phyloP scores from a whole-genome alignment of 1,140 invertebrate genomes.

The Choristoneura fumiferana region DNA sequence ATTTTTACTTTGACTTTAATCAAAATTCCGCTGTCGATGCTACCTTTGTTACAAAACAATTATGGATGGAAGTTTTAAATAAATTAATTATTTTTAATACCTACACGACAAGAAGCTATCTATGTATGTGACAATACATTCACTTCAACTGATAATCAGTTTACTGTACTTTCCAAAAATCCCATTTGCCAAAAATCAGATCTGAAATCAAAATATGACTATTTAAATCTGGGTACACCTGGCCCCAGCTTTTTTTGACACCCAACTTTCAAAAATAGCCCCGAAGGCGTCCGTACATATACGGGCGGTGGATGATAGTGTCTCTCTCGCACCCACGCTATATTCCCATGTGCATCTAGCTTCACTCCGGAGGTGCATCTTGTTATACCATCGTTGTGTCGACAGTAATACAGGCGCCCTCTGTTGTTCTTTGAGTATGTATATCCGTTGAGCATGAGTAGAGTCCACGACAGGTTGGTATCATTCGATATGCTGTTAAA shows the following conservation, averaged over 20 bases:
- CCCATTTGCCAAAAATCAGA: too few species aligned
- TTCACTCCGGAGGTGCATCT: conserved; percentile 15
- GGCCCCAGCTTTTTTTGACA: neutral
- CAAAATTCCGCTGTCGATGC: too few species aligned
- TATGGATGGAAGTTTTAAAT: too few species aligned
- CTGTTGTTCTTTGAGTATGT: conserved; percentile 35
- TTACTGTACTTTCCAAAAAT: too few species aligned
- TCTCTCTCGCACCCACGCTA: neutral
- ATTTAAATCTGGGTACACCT: too few species aligned
- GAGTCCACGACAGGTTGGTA: conserved; percentile 24
- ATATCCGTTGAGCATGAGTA: conserved; percentile 40
- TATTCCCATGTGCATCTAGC: conserved; percentile 16
- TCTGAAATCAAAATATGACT: too few species aligned
- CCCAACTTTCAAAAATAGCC: neutral
- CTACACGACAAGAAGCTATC: too few species aligned
- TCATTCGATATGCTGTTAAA: conserved; percentile 12
- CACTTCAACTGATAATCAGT: too few species aligned
- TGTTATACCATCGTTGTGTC: neutral
- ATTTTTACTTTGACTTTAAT: too few species aligned
- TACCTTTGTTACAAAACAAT: too few species aligned
- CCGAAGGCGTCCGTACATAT: neutral
- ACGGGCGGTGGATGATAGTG: conserved; percentile 15
- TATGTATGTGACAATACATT: too few species aligned
- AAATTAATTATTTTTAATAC: too few species aligned
- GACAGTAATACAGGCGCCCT: conserved; percentile 10